Evolutionary conservation across 2,113 vertebrate genomes (phyloP).

Genomic region (Anarrhichthys ocellatus): DNA sequence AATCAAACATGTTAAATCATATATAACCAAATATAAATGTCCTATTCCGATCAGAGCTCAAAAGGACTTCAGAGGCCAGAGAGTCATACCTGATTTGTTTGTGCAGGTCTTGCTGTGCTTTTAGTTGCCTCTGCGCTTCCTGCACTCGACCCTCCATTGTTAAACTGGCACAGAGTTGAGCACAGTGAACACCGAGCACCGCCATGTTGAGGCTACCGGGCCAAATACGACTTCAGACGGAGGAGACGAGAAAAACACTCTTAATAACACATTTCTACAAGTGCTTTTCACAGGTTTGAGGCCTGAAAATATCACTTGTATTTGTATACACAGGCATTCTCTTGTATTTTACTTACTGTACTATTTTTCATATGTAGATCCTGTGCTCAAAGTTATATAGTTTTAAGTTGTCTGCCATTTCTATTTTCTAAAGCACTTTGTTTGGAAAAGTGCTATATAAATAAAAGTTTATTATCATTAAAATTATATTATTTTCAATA

Average conservation of each 20-base stretch:
- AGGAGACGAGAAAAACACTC: background rate
- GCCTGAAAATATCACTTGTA: too few species aligned
- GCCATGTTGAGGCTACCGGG: conserved; percentile 76
- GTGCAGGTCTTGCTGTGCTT: conserved; percentile 79
- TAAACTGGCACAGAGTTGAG: conserved; percentile 82
- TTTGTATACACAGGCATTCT: too few species aligned
- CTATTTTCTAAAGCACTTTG: too few species aligned
- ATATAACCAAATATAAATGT: too few species aligned
- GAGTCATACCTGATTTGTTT: conserved; percentile 75
- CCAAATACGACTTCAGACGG: conserved; percentile 68
- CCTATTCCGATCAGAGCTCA: too few species aligned
- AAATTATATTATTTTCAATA: background rate
- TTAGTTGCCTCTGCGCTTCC: conserved; percentile 80
- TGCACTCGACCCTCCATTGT: conserved; percentile 84
- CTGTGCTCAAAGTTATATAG: too few species aligned
- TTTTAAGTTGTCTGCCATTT: too few species aligned
- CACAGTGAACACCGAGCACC: conserved; percentile 83
- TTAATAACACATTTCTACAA: background rate
- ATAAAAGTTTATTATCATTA: too few species aligned
- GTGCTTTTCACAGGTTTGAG: background rate
- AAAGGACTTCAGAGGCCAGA: too few species aligned
- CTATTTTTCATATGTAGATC: too few species aligned
- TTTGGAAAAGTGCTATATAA: too few species aligned
- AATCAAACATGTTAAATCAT: background rate
- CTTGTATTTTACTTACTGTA: too few species aligned